Evolutionary conservation across 2,113 vertebrate genomes (phyloP).

Genomic region (Noctilio leporinus): DNA sequence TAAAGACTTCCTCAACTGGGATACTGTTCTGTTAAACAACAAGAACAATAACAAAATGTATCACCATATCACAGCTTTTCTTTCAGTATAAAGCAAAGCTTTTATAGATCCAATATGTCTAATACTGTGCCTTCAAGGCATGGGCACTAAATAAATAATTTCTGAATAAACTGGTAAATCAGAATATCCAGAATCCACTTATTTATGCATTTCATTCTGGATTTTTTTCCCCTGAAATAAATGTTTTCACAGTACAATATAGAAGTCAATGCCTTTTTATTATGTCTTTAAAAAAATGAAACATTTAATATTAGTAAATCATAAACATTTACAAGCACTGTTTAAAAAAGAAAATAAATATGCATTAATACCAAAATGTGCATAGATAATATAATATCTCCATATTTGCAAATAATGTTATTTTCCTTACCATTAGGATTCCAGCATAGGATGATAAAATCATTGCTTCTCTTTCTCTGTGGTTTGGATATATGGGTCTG

Average conservation of each 20-base stretch:
- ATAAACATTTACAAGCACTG: not conserved
- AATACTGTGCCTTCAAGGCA: not conserved
- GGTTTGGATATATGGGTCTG: constrained; percentile 74
- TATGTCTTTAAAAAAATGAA: not conserved
- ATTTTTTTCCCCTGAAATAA: not conserved
- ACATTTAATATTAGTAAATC: not conserved
- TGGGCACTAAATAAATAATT: not conserved
- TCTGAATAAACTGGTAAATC: not conserved
- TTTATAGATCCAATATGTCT: not conserved
- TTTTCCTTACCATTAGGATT: constrained; percentile 84
- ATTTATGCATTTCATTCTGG: not conserved
- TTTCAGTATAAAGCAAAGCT: not conserved
- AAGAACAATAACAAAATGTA: constrained; percentile 22
- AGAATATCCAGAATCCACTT: not conserved
- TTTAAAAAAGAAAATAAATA: not conserved
- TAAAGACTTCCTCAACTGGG: constrained; percentile 85
- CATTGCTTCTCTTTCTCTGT: constrained; percentile 85
- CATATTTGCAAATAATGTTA: not conserved
- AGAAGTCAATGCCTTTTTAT: not conserved
- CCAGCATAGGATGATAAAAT: constrained; percentile 90
- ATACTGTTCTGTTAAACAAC: constrained; percentile 81
- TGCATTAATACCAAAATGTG: not conserved
- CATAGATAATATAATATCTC: not conserved
- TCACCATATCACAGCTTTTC: not conserved
- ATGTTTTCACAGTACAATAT: not conserved